phyloP scores from a whole-genome alignment of 2,888 invertebrate species.

The Calephelis perditalis region DNA sequence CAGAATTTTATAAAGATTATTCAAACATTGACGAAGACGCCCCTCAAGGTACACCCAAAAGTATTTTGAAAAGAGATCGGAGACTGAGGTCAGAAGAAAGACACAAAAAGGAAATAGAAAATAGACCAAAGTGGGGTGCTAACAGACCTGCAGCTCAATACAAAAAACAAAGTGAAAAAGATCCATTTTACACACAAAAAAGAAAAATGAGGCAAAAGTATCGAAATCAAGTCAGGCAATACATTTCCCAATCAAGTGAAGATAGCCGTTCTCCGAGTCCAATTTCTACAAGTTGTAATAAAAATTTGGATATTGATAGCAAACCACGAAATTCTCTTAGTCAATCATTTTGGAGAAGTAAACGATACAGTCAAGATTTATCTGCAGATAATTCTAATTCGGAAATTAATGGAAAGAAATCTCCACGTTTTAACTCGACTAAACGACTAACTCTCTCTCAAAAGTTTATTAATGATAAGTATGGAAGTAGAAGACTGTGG shows the following conservation, averaged over 20 bases:
- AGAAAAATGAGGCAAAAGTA: conserved; percentile 82
- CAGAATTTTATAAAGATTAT: conserved; percentile 73
- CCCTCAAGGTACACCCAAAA: conserved; percentile 68
- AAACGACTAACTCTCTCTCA: conserved; percentile 68
- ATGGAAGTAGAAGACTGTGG: conserved; percentile 71
- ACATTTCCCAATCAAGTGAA: conserved; percentile 79
- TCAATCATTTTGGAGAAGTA: conserved; percentile 72
- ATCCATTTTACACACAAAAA: conserved; percentile 87
- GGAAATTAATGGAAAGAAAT: conserved; percentile 61
- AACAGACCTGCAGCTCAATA: conserved; percentile 89
- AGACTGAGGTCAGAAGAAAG: conserved; percentile 74
- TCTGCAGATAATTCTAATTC: conserved; percentile 49
- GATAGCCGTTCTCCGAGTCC: conserved; percentile 80
- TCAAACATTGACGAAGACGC: conserved; percentile 71
- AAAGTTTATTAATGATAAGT: conserved; percentile 75
- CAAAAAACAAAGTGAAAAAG: conserved; percentile 93
- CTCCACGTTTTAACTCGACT: conserved; percentile 53
- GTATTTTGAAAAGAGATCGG: conserved; percentile 70
- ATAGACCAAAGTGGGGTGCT: conserved; percentile 86
- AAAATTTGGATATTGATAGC: conserved; percentile 51
- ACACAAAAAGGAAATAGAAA: conserved; percentile 77
- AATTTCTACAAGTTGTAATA: conserved; percentile 51
- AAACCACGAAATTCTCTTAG: conserved; percentile 67
- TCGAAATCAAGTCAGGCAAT: conserved; percentile 76
- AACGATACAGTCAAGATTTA: conserved; percentile 63